phyloP scores from a whole-genome alignment of 2,113 vertebrate genomes.

The Haliaeetus leucogaster region DNA sequence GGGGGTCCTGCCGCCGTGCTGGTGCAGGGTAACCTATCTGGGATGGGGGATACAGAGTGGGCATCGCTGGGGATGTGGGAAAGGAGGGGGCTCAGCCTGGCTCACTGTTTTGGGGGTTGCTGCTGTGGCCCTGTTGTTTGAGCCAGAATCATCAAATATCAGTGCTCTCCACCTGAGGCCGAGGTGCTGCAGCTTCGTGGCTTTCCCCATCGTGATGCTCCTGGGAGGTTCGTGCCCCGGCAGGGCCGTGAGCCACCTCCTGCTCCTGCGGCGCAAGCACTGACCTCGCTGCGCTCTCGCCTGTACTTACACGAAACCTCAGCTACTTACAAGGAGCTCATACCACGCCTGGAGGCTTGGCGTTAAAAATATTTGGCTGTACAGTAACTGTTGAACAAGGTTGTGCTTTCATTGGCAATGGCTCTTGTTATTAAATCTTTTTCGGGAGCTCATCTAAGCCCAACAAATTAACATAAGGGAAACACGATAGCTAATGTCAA shows the following conservation, averaged over 20 bases:
- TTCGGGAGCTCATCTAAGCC: slow-evolving; percentile 20
- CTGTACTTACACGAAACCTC: not conserved
- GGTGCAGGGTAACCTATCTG: not conserved
- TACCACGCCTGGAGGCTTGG: not conserved
- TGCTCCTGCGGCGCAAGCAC: not conserved
- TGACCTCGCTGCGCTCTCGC: not conserved
- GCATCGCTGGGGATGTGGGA: too few species aligned
- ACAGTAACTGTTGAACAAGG: not conserved
- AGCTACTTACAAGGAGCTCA: not conserved
- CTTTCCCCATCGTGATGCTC: accelerated
- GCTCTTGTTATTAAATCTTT: not conserved
- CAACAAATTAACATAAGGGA: slow-evolving; percentile 26
- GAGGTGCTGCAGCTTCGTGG: not conserved
- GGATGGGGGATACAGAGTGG: not conserved
- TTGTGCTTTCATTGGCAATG: not conserved
- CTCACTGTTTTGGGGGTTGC: not conserved
- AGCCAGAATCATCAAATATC: accelerated
- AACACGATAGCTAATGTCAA: not conserved
- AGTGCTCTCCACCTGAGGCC: not conserved
- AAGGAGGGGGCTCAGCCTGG: not conserved
- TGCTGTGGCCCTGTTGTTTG: accelerated
- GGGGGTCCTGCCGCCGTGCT: accelerated
- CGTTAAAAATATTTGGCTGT: not conserved
- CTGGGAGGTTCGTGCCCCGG: accelerated
- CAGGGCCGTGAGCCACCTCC: not conserved